Evolutionary conservation across 2,888 invertebrate genomes (phyloP).

Genomic region (Leucophora obtusa): DNA sequence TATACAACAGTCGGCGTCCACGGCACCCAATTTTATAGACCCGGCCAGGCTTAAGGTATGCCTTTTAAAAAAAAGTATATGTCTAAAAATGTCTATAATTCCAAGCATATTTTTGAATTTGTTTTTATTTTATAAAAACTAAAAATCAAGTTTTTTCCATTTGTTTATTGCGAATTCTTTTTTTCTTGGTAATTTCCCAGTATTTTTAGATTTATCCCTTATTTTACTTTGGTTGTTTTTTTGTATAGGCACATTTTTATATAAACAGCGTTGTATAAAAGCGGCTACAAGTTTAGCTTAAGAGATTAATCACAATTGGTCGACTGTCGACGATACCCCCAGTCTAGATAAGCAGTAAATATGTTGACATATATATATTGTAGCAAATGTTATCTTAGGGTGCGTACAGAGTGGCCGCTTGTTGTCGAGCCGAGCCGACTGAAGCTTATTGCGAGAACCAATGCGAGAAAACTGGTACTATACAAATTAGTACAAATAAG

Average conservation of each 20-base stretch:
- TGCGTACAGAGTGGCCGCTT: no score
- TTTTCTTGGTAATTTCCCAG: slow-evolving; percentile 32
- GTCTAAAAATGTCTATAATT: not conserved
- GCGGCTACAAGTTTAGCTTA: not conserved
- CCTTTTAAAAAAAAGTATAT: no score
- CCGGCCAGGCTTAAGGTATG: slow-evolving; percentile 66
- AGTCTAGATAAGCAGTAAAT: no score
- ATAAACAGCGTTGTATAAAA: not conserved
- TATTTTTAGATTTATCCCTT: slow-evolving; percentile 44
- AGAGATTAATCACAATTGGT: no score
- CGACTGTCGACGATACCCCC: no score
- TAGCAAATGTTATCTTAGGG: no score
- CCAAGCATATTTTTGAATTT: not conserved
- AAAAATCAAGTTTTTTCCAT: slow-evolving; percentile 8
- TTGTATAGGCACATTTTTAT: not conserved
- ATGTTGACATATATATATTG: no score
- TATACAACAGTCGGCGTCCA: slow-evolving; percentile 44
- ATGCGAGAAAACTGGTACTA: no score
- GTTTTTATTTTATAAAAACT: not conserved
- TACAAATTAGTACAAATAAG: no score
- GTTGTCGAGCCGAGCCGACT: no score
- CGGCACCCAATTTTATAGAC: slow-evolving; percentile 45
- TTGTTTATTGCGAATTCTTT: slow-evolving; percentile 15
- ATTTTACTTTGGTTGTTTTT: slow-evolving; percentile 10
- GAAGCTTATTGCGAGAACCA: no score